A percentile compares a stretch with the other conserved stretches of the same genome.
These are phyloP conservation scores for Psittacula derbiana DNA, from an alignment of 2,797 vertebrate genomes.

Conservation along the genomic window DNA sequence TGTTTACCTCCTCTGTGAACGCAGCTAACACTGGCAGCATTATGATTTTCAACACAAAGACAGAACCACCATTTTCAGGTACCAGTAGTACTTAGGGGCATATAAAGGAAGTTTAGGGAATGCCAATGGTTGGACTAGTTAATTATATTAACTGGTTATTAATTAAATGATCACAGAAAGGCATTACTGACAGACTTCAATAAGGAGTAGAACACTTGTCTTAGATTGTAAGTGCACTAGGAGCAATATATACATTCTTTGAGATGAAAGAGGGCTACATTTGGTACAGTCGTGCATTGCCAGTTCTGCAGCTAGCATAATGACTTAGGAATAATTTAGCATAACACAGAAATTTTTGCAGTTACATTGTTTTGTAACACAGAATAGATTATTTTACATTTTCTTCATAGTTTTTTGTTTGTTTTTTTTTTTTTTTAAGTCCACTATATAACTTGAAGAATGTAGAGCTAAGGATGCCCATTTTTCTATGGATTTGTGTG, in stretches of 20 bases:
- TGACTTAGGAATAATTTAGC: not conserved
- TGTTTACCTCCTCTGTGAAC: not conserved
- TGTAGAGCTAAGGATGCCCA: not conserved
- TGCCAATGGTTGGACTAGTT: not conserved
- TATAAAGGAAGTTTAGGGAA: not conserved
- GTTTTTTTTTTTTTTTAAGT: not conserved
- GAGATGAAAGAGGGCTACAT: not conserved
- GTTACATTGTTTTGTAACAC: not conserved
- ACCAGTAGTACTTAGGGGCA: not conserved
- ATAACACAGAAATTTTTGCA: not conserved
- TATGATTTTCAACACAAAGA: not conserved
- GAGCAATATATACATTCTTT: not conserved
- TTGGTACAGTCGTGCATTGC: rapidly evolving
- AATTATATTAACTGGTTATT: not conserved
- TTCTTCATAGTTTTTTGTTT: not conserved
- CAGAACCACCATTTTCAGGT: not conserved
- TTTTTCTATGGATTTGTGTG: not conserved
- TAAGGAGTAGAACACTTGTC: not conserved
- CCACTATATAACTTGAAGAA: not conserved
- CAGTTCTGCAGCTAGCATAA: not conserved
- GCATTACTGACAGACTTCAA: not conserved
- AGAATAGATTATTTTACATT: not conserved
- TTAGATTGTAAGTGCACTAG: not conserved
- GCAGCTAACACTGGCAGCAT: not conserved
- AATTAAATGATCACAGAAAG: not conserved